Evolutionary conservation across 2,797 vertebrate genomes (phyloP), one percentile per base, ranked within the genome.

Genomic region (Channa striata): DNA sequence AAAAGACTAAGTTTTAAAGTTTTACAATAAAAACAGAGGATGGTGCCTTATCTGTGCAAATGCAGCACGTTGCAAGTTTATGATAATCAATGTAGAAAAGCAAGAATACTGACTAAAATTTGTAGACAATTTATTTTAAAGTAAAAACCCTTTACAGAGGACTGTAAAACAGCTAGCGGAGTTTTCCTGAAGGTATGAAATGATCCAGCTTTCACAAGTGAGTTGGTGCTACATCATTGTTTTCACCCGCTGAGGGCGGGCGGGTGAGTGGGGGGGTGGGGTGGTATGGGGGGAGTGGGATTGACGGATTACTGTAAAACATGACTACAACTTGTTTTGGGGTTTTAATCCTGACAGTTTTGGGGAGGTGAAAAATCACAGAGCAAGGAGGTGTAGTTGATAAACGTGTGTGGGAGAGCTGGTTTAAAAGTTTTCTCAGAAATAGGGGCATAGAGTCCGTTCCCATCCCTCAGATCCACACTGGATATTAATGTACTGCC

Each of bases 241-340:
- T 68, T 53, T 47, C 40, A 69, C 19, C 37, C 56, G 50, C 25
- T 6, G 3, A 47, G n/a, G n/a, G 21, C 34, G 19, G 8, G 56
- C 19, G 59, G n/a, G 43, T 33, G 11, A 40, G 12, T 33, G 11
- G 44, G 12, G 23, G n/a, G n/a, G n/a, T n/a, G n/a, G n/a, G n/a
- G n/a, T n/a, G n/a, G n/a, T n/a, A n/a, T n/a, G n/a, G n/a, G n/a
- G n/a, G n/a, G n/a, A n/a, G n/a, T n/a, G n/a, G n/a, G 51, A 50
- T 48, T 33, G 51, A 51, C 33, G 37, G 34, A 67, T 30, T 48
- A 59, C 53, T 17, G 14, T 67, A 63, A 66, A 74, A 64, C 30
- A 60, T 50, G 30, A 51, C 1, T n/a, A 50, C 6, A 16, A 39
- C 19, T n/a, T 36, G 43, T 52, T 46, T 44, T 25, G 6, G 13